Evolutionary conservation across 1,140 invertebrate genomes (phyloP).

Genomic region (Batillaria attramentaria): DNA sequence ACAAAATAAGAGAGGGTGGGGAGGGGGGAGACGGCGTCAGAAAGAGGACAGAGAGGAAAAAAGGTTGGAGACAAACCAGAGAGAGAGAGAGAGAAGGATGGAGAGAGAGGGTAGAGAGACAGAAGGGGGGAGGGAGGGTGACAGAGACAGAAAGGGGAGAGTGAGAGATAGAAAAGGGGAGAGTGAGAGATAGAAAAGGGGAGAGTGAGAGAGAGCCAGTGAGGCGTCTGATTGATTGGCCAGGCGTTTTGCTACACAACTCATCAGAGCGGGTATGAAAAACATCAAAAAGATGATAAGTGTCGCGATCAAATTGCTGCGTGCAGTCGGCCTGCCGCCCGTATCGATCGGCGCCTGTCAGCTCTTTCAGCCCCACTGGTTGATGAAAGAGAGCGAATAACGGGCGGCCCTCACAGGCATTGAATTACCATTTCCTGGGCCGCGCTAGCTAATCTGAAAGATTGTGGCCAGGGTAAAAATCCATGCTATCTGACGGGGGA

Average conservation of each 20-base stretch:
- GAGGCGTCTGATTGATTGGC: neutral
- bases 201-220: neutral
- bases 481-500: constrained; percentile 20
- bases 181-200: neutral
- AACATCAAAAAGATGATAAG: constrained; percentile 14
- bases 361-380: neutral
- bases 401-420: constrained; percentile 26
- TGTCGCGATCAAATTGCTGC: constrained; percentile 10
- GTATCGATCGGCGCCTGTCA: constrained; percentile 19
- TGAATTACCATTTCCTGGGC: constrained; percentile 29
- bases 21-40: neutral
- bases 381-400: constrained; percentile 31
- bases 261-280: neutral
- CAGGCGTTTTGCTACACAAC: neutral
- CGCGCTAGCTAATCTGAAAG: constrained; percentile 20
- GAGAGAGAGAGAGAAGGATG: constrained; percentile 22
- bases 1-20: no score
- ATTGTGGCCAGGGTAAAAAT: constrained; percentile 33
- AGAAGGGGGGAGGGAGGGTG: neutral
- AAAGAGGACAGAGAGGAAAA: neutral
- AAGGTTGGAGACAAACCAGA: neutral
- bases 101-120: neutral
- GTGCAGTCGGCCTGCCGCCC: neutral
- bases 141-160: no score
- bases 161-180: neutral